These are phyloP conservation scores for Mustelus asterias DNA, from an alignment of 2,113 vertebrate species.

Conservation along the genomic window DNA sequence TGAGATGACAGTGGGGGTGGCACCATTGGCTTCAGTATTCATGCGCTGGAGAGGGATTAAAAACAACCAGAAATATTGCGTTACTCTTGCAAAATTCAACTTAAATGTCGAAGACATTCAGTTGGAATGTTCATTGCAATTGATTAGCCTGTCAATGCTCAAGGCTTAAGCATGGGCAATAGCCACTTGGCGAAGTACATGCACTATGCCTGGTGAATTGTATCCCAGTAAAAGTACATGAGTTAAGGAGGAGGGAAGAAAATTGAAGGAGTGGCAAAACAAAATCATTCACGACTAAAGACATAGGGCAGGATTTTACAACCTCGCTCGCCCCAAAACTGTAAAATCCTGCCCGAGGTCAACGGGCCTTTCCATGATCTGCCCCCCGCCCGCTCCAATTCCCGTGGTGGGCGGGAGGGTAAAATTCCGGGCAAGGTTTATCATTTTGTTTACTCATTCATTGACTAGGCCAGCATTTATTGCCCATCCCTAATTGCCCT, in stretches of 20 bases:
- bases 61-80: not conserved
- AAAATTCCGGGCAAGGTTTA: no score
- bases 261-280: not conserved
- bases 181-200: not conserved
- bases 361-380: no score
- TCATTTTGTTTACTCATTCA: no score
- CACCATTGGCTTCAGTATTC: not conserved
- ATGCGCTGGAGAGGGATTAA: not conserved
- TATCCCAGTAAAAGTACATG: not conserved
- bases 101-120: not conserved
- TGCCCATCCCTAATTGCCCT: no score
- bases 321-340: no score
- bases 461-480: no score
- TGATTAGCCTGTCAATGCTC: slow-evolving; percentile 1
- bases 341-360: no score
- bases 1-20: not conserved
- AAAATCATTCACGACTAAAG: not conserved
- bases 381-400: no score
- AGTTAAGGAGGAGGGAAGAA: not conserved
- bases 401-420: no score
- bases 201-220: not conserved
- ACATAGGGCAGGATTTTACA: no score
- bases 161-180: not conserved
- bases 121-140: not conserved
- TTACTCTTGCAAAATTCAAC: not conserved